Base-by-base conservation (phyloP, 1,140 invertebrate species). In the Mycetomoellerius zeteki region DNA sequence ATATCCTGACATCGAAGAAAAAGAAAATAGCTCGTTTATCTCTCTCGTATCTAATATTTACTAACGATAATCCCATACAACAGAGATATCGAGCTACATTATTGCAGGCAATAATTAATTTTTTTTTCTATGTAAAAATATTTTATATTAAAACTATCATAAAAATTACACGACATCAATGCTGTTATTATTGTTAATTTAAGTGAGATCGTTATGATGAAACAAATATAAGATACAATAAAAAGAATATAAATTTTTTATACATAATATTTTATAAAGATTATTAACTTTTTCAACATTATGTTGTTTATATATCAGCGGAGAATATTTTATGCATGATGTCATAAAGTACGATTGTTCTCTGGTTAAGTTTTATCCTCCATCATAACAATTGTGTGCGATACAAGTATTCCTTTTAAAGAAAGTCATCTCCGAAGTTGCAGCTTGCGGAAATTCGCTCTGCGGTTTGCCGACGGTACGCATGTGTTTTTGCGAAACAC, bases 361-460 rank as follows among this genome's bases (percentile, higher is more conserved):
- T n/a, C 56, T 14, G 33, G 10, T 62, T 16, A 30, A 78, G 37
- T 50, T 64, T 77, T 24, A 56, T 24, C 37, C n/a, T 27, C 75
- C n/a, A 43, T 71, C 50, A 7, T 50, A 6, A 81, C 21, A 81
- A 43, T 30, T 43, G 37, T n/a, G 65, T 69, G 14, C 1, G 21
- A 47, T 30, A 54, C 33, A 21, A 21, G 52, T 43, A 27, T 71
- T 16, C 21, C 77, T 82, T 82, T 72, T 47, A 47, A 82, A 82
- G 52, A 37, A 19, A 56, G 52, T 72, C 52, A 14, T 16, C 6
- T n/a, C 21, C 64, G 6, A 21, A 56, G 65, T 78, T 43, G 30
- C n/a, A 58, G 6, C 47, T 43, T 24, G 78, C 78, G 50, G 50
- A 58, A 81, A 30, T 81, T 72, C 14, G 27, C 3, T 30, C 21